Evolutionary conservation across 2,113 vertebrate genomes (phyloP).

Genomic region (Castor canadensis): DNA sequence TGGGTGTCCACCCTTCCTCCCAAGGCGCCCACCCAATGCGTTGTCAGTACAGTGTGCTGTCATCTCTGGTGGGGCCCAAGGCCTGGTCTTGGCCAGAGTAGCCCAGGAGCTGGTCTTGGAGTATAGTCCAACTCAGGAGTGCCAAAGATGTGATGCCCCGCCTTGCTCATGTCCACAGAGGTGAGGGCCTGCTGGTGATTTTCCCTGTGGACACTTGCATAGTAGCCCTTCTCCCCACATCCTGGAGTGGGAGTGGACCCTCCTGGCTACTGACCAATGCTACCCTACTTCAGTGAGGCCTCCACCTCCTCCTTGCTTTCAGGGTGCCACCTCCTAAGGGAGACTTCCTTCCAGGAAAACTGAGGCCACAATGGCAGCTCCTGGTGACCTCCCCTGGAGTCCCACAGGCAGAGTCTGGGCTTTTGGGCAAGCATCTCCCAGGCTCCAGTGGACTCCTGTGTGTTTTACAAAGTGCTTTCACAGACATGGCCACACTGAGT

Average conservation of each 20-base stretch:
- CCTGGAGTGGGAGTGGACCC: background rate
- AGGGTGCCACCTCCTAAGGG: background rate
- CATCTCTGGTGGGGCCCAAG: background rate
- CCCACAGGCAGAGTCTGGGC: background rate
- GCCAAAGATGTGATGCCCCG: background rate
- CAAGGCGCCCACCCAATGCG: background rate
- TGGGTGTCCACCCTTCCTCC: background rate
- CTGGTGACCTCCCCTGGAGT: accelerated
- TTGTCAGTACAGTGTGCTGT: too few relatives aligned
- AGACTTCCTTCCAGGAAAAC: background rate
- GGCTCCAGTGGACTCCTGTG: background rate
- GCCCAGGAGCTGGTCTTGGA: background rate
- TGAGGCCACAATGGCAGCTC: too few relatives aligned
- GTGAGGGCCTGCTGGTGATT: too few relatives aligned
- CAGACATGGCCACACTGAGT: accelerated
- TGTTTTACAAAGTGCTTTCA: too few relatives aligned
- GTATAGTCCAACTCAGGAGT: too few relatives aligned
- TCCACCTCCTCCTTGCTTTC: too few relatives aligned
- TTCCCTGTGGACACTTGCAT: accelerated
- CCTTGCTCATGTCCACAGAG: background rate
- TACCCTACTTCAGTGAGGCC: background rate
- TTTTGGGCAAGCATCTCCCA: background rate
- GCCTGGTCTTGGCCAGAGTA: background rate
- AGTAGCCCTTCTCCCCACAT: accelerated
- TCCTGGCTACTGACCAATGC: accelerated